A percentile compares a stretch with the other conserved stretches of the same genome.
These are phyloP conservation scores for Herpetotheres cachinnans DNA, from an alignment of 2,113 vertebrate genomes.

Conservation along the genomic window DNA sequence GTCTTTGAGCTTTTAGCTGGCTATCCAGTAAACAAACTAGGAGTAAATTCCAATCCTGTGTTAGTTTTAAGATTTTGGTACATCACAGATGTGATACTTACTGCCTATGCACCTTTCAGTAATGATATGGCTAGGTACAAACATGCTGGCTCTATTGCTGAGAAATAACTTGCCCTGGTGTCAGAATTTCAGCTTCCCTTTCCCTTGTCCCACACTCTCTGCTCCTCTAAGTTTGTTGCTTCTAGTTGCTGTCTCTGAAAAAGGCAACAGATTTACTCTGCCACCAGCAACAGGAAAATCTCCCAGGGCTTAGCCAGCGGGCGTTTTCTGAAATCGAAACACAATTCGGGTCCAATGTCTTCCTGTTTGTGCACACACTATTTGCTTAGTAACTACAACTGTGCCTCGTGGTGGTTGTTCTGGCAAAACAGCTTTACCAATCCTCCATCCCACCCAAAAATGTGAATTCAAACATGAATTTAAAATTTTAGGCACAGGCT, in stretches of 20 bases:
- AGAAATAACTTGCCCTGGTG: background rate
- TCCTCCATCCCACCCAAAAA: background rate
- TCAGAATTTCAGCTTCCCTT: background rate
- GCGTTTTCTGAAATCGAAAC: background rate
- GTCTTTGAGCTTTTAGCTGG: background rate
- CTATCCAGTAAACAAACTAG: background rate
- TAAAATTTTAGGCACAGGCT: background rate
- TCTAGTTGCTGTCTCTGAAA: background rate
- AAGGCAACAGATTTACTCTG: background rate
- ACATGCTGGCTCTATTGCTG: background rate
- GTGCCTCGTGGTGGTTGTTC: accelerated
- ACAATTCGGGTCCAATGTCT: background rate
- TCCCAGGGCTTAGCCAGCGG: background rate
- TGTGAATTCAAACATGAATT: background rate
- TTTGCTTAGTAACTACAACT: background rate
- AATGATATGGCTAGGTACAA: background rate
- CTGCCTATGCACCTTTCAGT: background rate
- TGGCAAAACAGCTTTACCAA: background rate
- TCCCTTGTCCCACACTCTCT: background rate
- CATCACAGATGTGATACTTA: accelerated
- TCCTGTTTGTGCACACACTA: background rate
- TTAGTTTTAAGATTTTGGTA: background rate
- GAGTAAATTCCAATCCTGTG: background rate
- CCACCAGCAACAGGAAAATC: background rate
- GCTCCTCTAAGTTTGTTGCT: background rate